Percentiles rank a stretch among this genome's conserved stretches.
Evolutionary conservation across 2,113 vertebrate genomes (phyloP).

Genomic region (Cairina moschata): DNA sequence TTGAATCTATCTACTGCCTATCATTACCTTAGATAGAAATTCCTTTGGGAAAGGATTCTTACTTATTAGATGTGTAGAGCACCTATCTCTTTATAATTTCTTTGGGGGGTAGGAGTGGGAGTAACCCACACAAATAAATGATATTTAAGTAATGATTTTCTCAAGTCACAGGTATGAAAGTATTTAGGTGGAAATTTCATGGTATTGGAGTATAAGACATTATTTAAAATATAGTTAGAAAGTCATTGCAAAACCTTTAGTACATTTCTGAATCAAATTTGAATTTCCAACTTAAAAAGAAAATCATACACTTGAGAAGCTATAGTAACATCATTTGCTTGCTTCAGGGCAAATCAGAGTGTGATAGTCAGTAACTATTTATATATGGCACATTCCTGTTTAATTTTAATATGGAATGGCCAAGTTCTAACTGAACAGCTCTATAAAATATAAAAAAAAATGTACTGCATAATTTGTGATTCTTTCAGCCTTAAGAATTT

Average conservation of each 20-base stretch:
- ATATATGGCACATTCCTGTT: background rate
- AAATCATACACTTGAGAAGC: background rate
- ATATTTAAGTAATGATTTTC: background rate
- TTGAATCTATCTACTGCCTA: background rate
- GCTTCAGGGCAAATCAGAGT: background rate
- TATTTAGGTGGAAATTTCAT: background rate
- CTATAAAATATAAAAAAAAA: background rate
- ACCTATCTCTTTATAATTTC: background rate
- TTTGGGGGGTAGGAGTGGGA: background rate
- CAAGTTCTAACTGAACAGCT: background rate
- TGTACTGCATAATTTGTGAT: background rate
- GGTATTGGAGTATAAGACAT: background rate
- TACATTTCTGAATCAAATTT: background rate
- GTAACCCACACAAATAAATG: background rate
- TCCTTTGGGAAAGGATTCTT: background rate
- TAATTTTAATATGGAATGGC: background rate
- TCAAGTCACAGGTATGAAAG: background rate
- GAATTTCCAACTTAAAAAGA: background rate
- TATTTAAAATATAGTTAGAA: background rate
- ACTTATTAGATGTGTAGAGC: background rate
- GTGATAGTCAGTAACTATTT: background rate
- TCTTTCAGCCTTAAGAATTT: background rate
- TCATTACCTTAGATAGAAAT: background rate
- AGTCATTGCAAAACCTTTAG: background rate
- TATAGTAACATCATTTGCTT: background rate